These are phyloP conservation scores for Dermolepida albohirtum DNA, from an alignment of 2,888 invertebrate species.

Conservation along the genomic window DNA sequence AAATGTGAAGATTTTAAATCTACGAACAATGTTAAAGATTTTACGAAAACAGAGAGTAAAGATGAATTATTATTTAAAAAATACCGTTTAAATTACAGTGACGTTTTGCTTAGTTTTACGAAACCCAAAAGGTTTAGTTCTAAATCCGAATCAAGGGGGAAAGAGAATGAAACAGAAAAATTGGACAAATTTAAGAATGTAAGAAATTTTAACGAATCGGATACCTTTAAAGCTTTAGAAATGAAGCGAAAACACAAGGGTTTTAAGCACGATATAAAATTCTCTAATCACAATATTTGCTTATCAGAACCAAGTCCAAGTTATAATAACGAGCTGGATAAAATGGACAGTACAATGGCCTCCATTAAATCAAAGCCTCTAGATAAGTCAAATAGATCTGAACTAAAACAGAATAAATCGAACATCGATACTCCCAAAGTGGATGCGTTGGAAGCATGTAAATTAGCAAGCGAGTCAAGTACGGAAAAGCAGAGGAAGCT, in stretches of 20 bases:
- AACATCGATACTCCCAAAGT: too few species aligned
- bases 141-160: neutral
- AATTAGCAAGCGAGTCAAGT: too few species aligned
- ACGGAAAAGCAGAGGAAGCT: too few species aligned
- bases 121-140: neutral
- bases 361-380: too few species aligned
- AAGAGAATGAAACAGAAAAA: neutral
- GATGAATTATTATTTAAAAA: constrained; percentile 9
- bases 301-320: constrained; percentile 12
- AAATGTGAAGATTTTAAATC: constrained; percentile 6
- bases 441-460: too few species aligned
- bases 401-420: constrained; percentile 2
- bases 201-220: constrained; percentile 21
- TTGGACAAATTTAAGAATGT: constrained; percentile 29
- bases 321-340: neutral
- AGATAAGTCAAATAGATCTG: neutral
- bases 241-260: constrained; percentile 8
- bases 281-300: constrained; percentile 1
- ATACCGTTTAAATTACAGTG: neutral
- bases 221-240: constrained; percentile 22
- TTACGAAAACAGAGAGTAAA: neutral
- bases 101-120: constrained; percentile 4
- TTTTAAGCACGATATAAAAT: constrained; percentile 3
- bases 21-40: neutral
- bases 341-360: neutral